A percentile compares a stretch with the other conserved stretches of the same genome.
Conservation (phyloP, 2,797 vertebrate species). For the Syngnathus acus region DNA sequence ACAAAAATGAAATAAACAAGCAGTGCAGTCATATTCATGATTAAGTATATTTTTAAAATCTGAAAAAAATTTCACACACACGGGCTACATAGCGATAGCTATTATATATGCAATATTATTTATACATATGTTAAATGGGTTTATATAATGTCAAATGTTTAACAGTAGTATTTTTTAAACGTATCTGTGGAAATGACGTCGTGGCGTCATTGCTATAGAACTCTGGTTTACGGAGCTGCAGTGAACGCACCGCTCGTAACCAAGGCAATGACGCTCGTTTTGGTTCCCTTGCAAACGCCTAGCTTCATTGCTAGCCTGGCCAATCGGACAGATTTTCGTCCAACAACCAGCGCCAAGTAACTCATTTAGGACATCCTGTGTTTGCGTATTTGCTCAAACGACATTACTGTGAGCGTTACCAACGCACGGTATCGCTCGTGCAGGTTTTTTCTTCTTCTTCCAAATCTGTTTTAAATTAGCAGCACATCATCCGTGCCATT, state of each 20-base stretch:
- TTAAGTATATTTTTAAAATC: too few species aligned
- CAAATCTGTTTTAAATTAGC: constrained; percentile 14
- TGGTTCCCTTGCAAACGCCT: constrained; percentile 50
- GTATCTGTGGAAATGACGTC: neutral
- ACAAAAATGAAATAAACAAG: constrained; percentile 2
- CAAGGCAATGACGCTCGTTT: constrained; percentile 68
- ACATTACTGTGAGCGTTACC: neutral
- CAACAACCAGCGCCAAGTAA: constrained; percentile 20
- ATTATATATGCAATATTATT: too few species aligned
- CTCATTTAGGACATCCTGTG: neutral
- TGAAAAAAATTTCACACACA: too few species aligned
- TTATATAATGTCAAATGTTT: too few species aligned
- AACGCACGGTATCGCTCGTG: neutral
- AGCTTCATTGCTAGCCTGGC: constrained; percentile 49
- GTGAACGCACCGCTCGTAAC: constrained; percentile 60
- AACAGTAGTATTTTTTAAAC: too few species aligned
- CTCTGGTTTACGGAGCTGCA: constrained; percentile 13
- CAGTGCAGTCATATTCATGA: neutral
- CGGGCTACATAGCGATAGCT: too few species aligned
- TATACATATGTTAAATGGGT: too few species aligned
- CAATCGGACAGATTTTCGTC: constrained; percentile 43
- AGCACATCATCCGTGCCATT: constrained; percentile 9
- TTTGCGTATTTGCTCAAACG: neutral
- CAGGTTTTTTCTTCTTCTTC: neutral
- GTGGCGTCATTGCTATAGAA: neutral